Base-by-base conservation (phyloP, 2,797 vertebrate species). In the Nannoperca australis region DNA sequence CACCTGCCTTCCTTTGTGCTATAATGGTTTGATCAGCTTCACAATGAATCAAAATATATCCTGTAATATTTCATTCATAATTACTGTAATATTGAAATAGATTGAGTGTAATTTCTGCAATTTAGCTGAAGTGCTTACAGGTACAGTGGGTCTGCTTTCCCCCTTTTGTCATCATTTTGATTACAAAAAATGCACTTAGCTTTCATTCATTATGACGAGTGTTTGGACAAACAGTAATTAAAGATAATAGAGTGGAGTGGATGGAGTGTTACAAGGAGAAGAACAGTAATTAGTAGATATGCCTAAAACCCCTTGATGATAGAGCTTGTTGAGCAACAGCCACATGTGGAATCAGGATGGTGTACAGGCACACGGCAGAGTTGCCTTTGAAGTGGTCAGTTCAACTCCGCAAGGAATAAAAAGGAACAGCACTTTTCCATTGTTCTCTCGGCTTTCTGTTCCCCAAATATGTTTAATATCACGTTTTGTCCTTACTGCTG, bases 381-480 rank as follows among this genome's bases (percentile, higher is more conserved):
- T 38, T 24, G 59, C 34, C 85, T 94, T 94, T 94, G 84, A 94
- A 93, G 94, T 95, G 91, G 90, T 84, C 87, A 73, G 20, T 75
- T 73, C 79, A 78, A 87, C 83, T 86, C 51, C 70, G 85, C 36
- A 12, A 70, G 83, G 85, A 88, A 78, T 78, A 76, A 78, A 68
- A 80, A 73, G 71, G 50, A 84, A 58, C 79, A 67, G 24, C 76
- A 62, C 22, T 68, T 82, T 77, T 58, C 59, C 64, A 79, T 87
- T 86, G 79, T 82, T 79, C 64, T 76, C 50, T 80, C 61, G 60
- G 79, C n/a, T 84, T 85, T 70, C 85, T 79, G n/a, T 83, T 81
- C 24, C 30, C 38, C 67, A 74, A 73, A 85, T 60, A 76, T 82
- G 62, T 63, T 66, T 60, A 85, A 82, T 83, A 81, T 89, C 69